Evolutionary conservation across 2,797 vertebrate genomes (phyloP).

Genomic region (Silurus aristotelis): DNA sequence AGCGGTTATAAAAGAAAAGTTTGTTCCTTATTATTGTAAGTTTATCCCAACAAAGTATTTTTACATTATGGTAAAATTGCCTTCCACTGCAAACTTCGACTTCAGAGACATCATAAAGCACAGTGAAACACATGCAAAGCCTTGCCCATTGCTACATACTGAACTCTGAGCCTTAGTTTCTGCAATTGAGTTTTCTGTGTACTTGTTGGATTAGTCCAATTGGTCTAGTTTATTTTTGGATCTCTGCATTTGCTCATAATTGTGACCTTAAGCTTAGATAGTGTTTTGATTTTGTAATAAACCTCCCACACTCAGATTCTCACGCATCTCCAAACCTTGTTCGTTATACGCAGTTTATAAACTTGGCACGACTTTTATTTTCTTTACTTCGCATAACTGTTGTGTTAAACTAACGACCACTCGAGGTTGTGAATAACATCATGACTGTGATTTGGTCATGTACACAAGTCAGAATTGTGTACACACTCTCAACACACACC

Average conservation of each 20-base stretch:
- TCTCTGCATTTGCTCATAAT: not conserved
- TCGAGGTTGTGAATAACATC: not conserved
- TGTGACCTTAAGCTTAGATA: not conserved
- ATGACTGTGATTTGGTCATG: not conserved
- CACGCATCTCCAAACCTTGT: not conserved
- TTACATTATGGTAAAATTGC: too few species aligned
- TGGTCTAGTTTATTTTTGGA: not conserved
- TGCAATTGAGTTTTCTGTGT: not conserved
- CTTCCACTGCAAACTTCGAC: too few species aligned
- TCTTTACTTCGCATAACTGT: not conserved
- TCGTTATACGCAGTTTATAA: not conserved
- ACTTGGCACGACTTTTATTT: not conserved
- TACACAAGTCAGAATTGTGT: not conserved
- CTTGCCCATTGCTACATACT: not conserved
- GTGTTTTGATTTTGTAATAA: not conserved
- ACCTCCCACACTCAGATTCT: not conserved
- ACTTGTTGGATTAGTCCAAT: not conserved
- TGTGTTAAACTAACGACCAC: not conserved
- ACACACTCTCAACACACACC: constrained; percentile 2
- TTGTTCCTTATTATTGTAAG: too few species aligned
- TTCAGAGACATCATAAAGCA: not conserved
- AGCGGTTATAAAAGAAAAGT: too few species aligned
- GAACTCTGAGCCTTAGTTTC: not conserved
- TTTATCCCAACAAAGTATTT: too few species aligned
- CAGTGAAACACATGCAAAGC: not conserved